phyloP scores from a whole-genome alignment of 1,140 invertebrate species.

The Habropoda laboriosa region DNA sequence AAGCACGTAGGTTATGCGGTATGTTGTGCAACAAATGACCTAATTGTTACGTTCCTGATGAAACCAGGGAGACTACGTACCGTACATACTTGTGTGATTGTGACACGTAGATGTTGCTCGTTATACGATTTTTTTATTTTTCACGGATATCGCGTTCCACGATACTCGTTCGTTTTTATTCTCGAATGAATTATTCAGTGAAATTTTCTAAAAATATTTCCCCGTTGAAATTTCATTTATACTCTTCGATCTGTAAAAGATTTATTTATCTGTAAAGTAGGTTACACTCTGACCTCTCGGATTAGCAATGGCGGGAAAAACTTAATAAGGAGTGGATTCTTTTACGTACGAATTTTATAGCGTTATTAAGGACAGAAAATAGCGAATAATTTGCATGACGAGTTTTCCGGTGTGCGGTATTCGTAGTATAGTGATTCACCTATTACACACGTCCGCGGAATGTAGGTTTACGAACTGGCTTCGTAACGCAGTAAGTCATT shows the following conservation, averaged over 20 bases:
- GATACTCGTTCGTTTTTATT: background rate
- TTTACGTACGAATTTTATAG: background rate
- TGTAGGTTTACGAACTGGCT: conserved; percentile 2
- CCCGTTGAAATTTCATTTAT: background rate
- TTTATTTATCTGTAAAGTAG: too few species aligned
- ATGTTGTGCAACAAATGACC: conserved; percentile 58
- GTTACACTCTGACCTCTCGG: too few species aligned
- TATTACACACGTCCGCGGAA: background rate
- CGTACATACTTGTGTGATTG: background rate
- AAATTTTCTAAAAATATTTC: background rate
- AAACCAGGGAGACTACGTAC: conserved; percentile 58
- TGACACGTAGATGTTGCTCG: too few species aligned
- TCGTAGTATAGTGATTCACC: conserved; percentile 36
- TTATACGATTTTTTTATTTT: background rate
- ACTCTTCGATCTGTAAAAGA: too few species aligned
- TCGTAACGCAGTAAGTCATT: background rate
- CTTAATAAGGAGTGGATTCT: background rate
- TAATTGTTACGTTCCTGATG: conserved; percentile 66
- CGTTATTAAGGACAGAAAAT: background rate
- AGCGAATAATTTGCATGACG: background rate
- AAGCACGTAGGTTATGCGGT: conserved; percentile 66
- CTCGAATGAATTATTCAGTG: background rate
- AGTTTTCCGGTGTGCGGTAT: background rate
- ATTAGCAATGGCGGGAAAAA: background rate
- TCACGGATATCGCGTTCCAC: background rate